phyloP scores from a whole-genome alignment of 92 coral and sea anemone genomes.

The Pocillopora meandrina region DNA sequence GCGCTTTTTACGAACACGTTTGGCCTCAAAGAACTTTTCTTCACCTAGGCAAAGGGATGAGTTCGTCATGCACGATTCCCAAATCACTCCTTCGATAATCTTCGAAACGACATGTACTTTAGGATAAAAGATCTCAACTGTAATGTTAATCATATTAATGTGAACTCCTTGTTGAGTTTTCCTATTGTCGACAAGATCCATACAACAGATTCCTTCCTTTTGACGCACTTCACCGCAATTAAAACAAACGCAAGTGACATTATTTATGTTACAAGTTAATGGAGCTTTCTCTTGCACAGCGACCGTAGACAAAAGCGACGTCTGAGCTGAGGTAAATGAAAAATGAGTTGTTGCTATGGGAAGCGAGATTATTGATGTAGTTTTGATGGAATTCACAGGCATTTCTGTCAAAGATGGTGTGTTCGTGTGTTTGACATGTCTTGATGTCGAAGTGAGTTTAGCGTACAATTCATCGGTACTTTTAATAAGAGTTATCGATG shows the following conservation, averaged over 20 bases:
- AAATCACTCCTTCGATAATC: conserved; percentile 26
- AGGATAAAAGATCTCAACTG: conserved; percentile 25
- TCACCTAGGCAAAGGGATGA: conserved; percentile 33
- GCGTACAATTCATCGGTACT: neutral
- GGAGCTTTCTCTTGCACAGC: neutral
- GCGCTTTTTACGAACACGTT: conserved; percentile 8
- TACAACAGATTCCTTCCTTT: conserved; percentile 60
- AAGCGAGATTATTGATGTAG: conserved; percentile 10
- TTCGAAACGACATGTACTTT: conserved; percentile 22
- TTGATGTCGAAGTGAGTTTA: neutral
- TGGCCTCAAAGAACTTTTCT: neutral
- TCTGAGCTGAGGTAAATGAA: neutral
- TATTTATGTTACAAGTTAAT: conserved; percentile 19
- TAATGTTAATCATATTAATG: conserved; percentile 34
- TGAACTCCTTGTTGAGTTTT: conserved; percentile 37
- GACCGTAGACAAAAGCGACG: conserved; percentile 11
- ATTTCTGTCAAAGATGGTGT: neutral
- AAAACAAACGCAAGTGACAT: conserved; percentile 67
- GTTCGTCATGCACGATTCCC: conserved; percentile 42
- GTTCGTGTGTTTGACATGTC: no score
- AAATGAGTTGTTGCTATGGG: neutral
- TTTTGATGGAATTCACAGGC: neutral
- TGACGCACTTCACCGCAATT: conserved; percentile 64
- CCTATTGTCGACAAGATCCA: conserved; percentile 38
- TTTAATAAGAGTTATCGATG: neutral